Evolutionary conservation across 2,888 invertebrate genomes (phyloP), one percentile per base, ranked within the genome.

Genomic region (Drosophila peninsularis): DNA sequence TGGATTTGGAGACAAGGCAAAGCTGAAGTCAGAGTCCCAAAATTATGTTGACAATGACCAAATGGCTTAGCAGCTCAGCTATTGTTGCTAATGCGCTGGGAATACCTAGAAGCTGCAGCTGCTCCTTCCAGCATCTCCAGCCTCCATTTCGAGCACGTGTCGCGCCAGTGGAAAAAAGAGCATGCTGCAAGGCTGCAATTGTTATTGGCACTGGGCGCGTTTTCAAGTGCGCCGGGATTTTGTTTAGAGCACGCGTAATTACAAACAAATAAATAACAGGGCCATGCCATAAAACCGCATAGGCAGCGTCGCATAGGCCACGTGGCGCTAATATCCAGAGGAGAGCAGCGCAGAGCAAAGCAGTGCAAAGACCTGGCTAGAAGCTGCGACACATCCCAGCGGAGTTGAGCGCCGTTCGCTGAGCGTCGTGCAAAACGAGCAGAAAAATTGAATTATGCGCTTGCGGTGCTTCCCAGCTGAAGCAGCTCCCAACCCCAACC

Each of bases 361-460:
- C 55, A 34, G 37, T 24, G 50, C 50, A 36, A 32, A 2, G 49
- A 19, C 36, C 50, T 34, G 36, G 14, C 52, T 36, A 24, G 41
- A 36, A 45, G 14, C 36, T 56, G 13, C 37, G 53, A 37, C 34
- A 47, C 39, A 57, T 71, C 69, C 78, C 83, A 62, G 50, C 21
- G 83, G 83, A 88, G 49, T 78, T 73, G 80, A 80, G 57, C 86
- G 88, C 24, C 82, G 84, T 76, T 82, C 80, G 75, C 54, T 69
- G 86, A 74, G 73, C 88, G 83, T 62, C 73, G 86, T 85, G 80
- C 86, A 89, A 90, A 90, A 87, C 89, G 89, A 90, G 89, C 89
- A 90, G 89, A 91, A 90, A 90, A 89, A 91, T 90, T 91, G 91
- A 90, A 90, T 91, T 91, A 90, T 86, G 88, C 86, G 88, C 90